phyloP scores from a whole-genome alignment of 2,797 vertebrate genomes.

The Sebastes vulpes region DNA sequence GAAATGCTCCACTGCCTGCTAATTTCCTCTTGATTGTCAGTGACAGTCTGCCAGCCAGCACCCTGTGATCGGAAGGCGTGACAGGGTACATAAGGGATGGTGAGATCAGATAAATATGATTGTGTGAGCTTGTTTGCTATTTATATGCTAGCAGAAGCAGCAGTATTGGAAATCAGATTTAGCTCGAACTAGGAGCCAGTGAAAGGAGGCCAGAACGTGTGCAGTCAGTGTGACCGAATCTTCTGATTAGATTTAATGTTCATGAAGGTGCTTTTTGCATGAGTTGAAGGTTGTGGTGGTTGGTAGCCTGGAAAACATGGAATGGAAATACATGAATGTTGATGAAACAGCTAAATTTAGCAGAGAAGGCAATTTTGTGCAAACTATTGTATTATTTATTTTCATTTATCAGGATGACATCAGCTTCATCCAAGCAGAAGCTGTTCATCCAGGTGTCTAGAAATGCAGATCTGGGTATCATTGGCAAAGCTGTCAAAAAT shows the following conservation, averaged over 20 bases:
- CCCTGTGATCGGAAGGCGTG: slow-evolving; percentile 39
- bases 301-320: not conserved
- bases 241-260: slow-evolving; percentile 7
- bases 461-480: not conserved
- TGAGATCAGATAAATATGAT: slow-evolving; percentile 60
- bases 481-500: not conserved
- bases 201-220: not conserved
- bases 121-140: slow-evolving; percentile 42
- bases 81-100: slow-evolving; percentile 45
- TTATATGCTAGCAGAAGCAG: slow-evolving; percentile 26
- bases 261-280: not conserved
- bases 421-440: not conserved
- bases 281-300: not conserved
- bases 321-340: not conserved
- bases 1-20: slow-evolving; percentile 47
- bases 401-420: not conserved
- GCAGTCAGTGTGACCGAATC: slow-evolving; percentile 7
- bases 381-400: not conserved
- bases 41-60: slow-evolving; percentile 39
- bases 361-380: not conserved
- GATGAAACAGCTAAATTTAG: not conserved
- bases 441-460: not conserved
- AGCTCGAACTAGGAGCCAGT: slow-evolving; percentile 12
- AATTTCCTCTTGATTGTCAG: slow-evolving; percentile 58
- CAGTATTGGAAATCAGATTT: slow-evolving; percentile 40